These are phyloP conservation scores for Calliphora vomitoria DNA, from an alignment of 2,888 invertebrate genomes.

Conservation along the genomic window DNA sequence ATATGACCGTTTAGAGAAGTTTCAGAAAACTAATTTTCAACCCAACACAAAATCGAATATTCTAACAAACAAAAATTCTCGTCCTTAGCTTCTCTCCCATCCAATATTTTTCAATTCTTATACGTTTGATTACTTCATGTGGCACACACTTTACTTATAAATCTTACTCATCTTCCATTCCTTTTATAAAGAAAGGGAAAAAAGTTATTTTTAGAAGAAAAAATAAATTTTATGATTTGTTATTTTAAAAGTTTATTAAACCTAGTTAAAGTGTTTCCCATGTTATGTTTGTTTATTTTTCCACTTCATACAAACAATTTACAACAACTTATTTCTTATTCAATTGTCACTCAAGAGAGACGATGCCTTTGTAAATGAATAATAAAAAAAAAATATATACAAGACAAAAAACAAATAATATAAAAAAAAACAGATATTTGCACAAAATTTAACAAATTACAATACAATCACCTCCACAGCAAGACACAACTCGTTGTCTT, in stretches of 20 bases:
- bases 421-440: not conserved
- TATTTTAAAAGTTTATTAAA: slow-evolving; percentile 35
- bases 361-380: not conserved
- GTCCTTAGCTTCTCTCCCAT: not conserved
- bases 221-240: slow-evolving; percentile 6
- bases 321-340: slow-evolving; percentile 31
- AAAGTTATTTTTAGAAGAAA: slow-evolving; percentile 11
- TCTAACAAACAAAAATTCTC: too few relatives aligned
- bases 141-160: not conserved
- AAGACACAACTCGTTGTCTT: slow-evolving; percentile 1
- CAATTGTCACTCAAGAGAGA: slow-evolving; percentile 19
- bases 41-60: too few relatives aligned
- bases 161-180: not conserved
- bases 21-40: too few relatives aligned
- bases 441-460: slow-evolving; percentile 31
- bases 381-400: not conserved
- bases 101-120: not conserved
- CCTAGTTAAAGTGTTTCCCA: slow-evolving; percentile 3
- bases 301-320: slow-evolving; percentile 17
- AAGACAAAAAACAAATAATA: not conserved
- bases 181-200: not conserved
- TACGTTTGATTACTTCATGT: not conserved
- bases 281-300: not conserved
- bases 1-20: too few relatives aligned
- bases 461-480: slow-evolving; percentile 29